Evolutionary conservation across 2,113 vertebrate genomes (phyloP), one percentile per base, ranked within the genome.

Genomic region (Sapayoa aenigma): DNA sequence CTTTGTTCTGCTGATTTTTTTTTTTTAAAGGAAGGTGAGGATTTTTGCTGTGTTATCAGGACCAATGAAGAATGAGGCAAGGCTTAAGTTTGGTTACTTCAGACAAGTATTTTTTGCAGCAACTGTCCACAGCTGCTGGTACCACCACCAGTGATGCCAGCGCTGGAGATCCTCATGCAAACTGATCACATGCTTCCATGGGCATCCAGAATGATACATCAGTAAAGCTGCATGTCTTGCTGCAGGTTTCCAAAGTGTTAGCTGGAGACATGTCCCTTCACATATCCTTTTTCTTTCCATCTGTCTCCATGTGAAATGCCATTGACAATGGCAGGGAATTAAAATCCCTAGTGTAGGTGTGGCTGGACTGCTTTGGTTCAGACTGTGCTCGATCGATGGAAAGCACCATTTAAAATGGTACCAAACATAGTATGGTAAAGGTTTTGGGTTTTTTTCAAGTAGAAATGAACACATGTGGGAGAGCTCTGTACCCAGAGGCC

Each of bases 141-240:
- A 3, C 24, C 31, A 35, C 9, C 35, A 33, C 55, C 2, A 62
- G 55, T 23, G 3, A 13, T 44, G 56, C 56, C 58, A 7, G 5
- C 13, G 58, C 53, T 52, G 20, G 59, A 44, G 14, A 28, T 25
- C 11, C 30, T 58, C 0, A 0, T 47, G 53, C 62, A 56, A 28
- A 14, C 23, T 33, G 52, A 6, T 28, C 2, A 0, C 9, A 0
- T 0, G 0, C 31, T 72, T 68, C 59, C 16, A 19, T 10, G 16
- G 33, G 15, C 30, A 8, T 6, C 41, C 37, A 18, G 58, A 65
- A 24, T 46, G 39, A 7, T 1, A 2, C 3, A 5, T 18, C 2
- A 2, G 10, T 63, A 12, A 46, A 76, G 41, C 0, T 12, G 21
- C 21, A 2, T 6, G 6, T 73, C 67, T 68, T 75, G 14, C 47